Evolutionary conservation across 2,797 vertebrate genomes (phyloP).

Genomic region (Poeciliopsis gracilis): DNA sequence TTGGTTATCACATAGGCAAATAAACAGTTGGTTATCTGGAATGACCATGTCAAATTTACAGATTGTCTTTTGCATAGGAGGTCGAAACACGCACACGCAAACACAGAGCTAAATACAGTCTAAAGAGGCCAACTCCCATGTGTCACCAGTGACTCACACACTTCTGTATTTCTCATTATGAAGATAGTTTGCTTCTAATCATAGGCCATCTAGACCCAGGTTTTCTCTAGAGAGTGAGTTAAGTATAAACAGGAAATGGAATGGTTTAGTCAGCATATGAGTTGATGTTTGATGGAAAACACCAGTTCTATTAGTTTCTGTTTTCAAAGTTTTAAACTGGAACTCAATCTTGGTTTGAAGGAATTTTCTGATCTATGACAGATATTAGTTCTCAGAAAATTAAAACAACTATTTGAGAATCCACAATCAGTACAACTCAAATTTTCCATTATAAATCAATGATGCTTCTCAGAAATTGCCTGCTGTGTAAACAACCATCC

Average conservation of each 20-base stretch:
- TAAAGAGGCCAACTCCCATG: conserved; percentile 17
- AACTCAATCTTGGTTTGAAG: conserved; percentile 23
- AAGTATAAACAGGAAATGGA: conserved; percentile 80
- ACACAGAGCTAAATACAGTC: neutral
- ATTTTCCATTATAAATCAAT: neutral
- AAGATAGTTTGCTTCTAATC: conserved; percentile 57
- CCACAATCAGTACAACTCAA: neutral
- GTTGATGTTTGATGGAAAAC: conserved; percentile 61
- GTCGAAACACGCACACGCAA: conserved; percentile 7
- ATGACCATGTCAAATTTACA: conserved; percentile 38
- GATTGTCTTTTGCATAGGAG: conserved; percentile 22
- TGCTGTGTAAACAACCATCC: no score
- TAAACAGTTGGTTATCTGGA: conserved; percentile 61
- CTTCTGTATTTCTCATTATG: conserved; percentile 62
- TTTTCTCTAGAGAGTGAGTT: conserved; percentile 42
- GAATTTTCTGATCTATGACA: conserved; percentile 12
- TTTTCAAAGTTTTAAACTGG: conserved; percentile 39
- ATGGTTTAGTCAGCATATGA: conserved; percentile 71
- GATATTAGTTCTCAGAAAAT: neutral
- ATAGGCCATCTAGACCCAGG: conserved; percentile 56
- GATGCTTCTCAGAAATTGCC: no score
- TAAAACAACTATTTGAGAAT: neutral
- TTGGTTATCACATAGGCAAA: conserved; percentile 75
- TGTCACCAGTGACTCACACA: conserved; percentile 46
- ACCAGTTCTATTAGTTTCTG: conserved; percentile 50